Base-by-base conservation (phyloP, 2,888 invertebrate genomes). In the Tetramorium bicarinatum region DNA sequence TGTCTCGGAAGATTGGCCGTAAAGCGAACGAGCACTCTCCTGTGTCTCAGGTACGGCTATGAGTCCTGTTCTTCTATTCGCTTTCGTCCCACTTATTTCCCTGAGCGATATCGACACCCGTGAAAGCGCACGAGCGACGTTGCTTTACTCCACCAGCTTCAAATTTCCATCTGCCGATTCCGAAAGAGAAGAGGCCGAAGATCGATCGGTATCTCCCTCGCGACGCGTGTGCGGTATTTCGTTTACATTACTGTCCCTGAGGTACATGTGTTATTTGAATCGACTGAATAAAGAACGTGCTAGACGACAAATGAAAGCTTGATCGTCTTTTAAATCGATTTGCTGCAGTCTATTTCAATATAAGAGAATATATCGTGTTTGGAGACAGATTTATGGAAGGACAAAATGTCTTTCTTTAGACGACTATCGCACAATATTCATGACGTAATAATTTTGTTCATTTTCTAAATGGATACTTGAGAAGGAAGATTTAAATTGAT, bases 1-100 rank as follows among this genome's bases (percentile, higher is more conserved):
- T 83, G 83, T 75, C 64, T 82, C 61, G 41, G 38, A 75, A 69
- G 82, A 87, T 85, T 83, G 85, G 61, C 59, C 79, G 69, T 87
- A 85, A 87, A 87, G 52, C 69, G 77, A 52, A 76, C 49, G 64
- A 44, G 9, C 52, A 79, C 64, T 64, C 29, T 81, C 47, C 80
- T 25, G 34, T 75, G 64, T 80, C 74, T 85, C 44, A 29, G 47
- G 67, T 61, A 82, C 29, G 41, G 59, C 75, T 29, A 38, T 41
- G 41, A 67, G 64, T 25, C 44, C 29, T 80, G 56, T 34, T 34
- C 44, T 34, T 34, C 44, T 54, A 54, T 38, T n/a, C 44, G n/a
- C 29, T 56, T 72, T 59, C 49, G 25, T 72, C 18, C 11, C 25
- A 38, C 34, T 85, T 77, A 56, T 85, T 82, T 72, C 54, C 29